These are phyloP conservation scores for Nestor notabilis DNA, from an alignment of 2,113 vertebrate genomes.

Conservation along the genomic window DNA sequence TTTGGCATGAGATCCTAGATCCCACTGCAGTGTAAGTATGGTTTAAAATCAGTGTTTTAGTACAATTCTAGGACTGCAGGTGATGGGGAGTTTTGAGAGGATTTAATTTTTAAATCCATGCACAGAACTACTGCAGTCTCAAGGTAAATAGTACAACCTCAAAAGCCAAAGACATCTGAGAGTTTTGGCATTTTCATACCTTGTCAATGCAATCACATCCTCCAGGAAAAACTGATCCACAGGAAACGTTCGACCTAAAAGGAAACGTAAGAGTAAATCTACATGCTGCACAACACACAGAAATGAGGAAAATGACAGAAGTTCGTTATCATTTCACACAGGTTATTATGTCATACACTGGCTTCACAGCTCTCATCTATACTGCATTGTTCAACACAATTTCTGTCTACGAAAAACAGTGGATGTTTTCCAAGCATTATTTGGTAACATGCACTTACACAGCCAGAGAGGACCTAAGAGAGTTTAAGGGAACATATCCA, in stretches of 20 bases:
- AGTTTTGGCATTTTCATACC: constrained; percentile 66
- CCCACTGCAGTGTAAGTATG: background rate
- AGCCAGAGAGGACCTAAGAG: background rate
- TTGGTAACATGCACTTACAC: background rate
- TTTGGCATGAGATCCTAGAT: background rate
- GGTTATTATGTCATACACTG: background rate
- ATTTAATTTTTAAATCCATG: background rate
- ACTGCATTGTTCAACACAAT: background rate
- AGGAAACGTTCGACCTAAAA: constrained; percentile 88
- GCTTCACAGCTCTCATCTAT: background rate
- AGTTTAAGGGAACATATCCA: background rate
- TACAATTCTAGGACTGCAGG: background rate
- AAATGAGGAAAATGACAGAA: background rate
- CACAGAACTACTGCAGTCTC: background rate
- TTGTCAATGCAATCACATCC: constrained; percentile 88
- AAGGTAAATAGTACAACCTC: background rate
- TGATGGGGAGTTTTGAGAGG: background rate
- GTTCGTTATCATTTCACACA: background rate
- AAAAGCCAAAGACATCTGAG: background rate
- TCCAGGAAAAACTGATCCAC: constrained; percentile 97
- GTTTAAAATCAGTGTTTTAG: background rate
- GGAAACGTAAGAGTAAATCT: background rate
- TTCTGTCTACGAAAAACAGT: background rate
- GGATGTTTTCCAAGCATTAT: background rate
- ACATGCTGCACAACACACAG: rapidly evolving